Evolutionary conservation across 1,140 invertebrate genomes (phyloP).

Genomic region (Ganaspis sp.): DNA sequence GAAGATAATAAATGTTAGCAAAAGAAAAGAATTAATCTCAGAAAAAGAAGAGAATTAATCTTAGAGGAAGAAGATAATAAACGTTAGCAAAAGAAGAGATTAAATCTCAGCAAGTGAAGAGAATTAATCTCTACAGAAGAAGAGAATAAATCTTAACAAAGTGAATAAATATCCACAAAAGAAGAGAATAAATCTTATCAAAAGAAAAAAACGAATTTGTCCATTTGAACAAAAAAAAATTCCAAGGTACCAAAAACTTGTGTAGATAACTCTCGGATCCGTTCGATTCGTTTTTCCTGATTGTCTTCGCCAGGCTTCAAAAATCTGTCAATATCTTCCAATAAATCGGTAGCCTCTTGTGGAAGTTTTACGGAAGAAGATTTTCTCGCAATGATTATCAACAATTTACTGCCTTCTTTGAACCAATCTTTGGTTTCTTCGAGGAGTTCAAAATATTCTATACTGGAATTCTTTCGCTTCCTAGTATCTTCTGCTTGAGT

Average conservation of each 20-base stretch:
- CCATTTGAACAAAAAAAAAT: no score
- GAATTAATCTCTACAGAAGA: no score
- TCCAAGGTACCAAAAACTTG: slow-evolving; percentile 82
- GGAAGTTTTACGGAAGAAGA: slow-evolving; percentile 81
- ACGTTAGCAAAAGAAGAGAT: no score
- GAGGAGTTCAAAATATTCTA: slow-evolving; percentile 79
- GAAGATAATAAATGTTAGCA: no score
- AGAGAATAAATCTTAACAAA: slow-evolving; percentile 24
- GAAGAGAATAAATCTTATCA: no score
- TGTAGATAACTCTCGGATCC: slow-evolving; percentile 81
- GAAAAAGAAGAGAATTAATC: no score
- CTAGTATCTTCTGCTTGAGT: slow-evolving; percentile 82
- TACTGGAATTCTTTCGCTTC: slow-evolving; percentile 76
- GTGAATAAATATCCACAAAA: no score
- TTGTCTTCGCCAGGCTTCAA: slow-evolving; percentile 82
- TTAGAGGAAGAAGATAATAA: no score
- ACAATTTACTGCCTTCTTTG: slow-evolving; percentile 83
- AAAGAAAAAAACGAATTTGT: no score
- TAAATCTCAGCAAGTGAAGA: no score
- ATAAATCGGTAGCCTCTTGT: slow-evolving; percentile 78
- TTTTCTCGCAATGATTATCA: slow-evolving; percentile 82
- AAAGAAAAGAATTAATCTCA: no score
- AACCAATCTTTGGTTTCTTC: slow-evolving; percentile 84
- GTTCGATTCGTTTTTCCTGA: slow-evolving; percentile 83
- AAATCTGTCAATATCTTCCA: slow-evolving; percentile 82